A percentile compares a stretch with the other conserved stretches of the same genome.
phyloP scores from a whole-genome alignment of 2,113 vertebrate genomes.

The Cervus canadensis region DNA sequence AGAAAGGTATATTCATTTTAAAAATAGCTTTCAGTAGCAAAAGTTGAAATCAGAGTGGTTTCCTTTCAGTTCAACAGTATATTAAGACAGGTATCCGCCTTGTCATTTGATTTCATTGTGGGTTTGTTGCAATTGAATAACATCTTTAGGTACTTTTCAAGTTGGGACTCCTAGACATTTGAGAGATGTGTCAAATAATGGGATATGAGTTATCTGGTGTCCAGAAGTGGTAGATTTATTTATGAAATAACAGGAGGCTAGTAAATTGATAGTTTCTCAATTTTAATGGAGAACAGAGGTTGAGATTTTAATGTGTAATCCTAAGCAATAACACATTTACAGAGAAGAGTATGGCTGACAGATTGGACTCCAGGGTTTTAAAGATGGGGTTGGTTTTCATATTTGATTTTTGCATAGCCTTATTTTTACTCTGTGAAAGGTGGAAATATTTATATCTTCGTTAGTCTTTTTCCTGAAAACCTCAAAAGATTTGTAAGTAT shows the following conservation, averaged over 20 bases:
- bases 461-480: constrained; percentile 9
- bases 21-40: not conserved
- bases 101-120: constrained; percentile 10
- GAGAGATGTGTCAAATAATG: not conserved
- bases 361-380: not conserved
- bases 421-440: not conserved
- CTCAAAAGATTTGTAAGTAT: constrained; percentile 27
- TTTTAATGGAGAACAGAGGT: not conserved
- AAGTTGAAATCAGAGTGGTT: constrained; percentile 24
- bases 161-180: not conserved
- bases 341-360: not conserved
- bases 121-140: not conserved
- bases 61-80: constrained; percentile 18
- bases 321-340: not conserved
- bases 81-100: not conserved
- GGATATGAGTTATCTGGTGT: not conserved
- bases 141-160: not conserved
- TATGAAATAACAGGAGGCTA: not conserved
- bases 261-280: not conserved
- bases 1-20: not conserved
- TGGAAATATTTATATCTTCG: not conserved
- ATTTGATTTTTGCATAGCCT: constrained; percentile 19
- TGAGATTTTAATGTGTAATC: constrained; percentile 23
- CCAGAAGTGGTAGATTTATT: not conserved
- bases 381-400: not conserved